Evolutionary conservation across 1,140 invertebrate genomes (phyloP), one percentile per base, ranked within the genome.

Genomic region (Charaxes varanes): DNA sequence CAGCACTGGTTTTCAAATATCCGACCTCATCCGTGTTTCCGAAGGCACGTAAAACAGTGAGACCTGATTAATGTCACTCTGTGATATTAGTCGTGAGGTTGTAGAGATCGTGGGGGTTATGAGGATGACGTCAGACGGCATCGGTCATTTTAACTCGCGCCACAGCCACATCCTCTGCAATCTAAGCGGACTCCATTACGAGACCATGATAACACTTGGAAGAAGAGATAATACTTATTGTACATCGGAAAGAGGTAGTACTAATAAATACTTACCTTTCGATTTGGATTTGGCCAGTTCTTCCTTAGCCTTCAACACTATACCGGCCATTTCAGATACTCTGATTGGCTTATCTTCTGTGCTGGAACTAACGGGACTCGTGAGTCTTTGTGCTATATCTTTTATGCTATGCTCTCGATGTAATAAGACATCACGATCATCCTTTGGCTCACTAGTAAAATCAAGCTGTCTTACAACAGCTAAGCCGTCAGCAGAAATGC

Each of bases 261-360:
- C 6, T 22, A 7, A 22, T n/a, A n/a, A n/a, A n/a, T n/a, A 5
- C 16, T 38, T 60, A 82, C 78, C 78, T 62, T 83, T 93, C 88
- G 54, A 92, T 90, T 84, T 93, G 27, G 92, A 94, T 79, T 94
- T 94, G 6, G 91, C 91, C 59, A 91, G 87, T 63, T 94, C 95
- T 84, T 97, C 94, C 86, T 96, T 97, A 34, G 95, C 95, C 84
- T 96, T 96, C 34, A 91, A 94, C 57, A 97, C 95, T 40, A 97
- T 87, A 16, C 95, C 95, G 44, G 91, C 92, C 88, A 95, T 92
- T 56, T 96, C 94, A 7, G 94, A 92, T 40, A 93, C 90, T 84
- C 88, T 41, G 76, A 86, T 13, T 64, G 81, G 72, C 49, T 80
- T 76, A 16, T 79, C 70, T 40, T 84, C 77, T 69, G 73, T 88